A percentile compares a stretch with the other conserved stretches of the same genome.
These are phyloP conservation scores for Micrastur ruficollis DNA, from an alignment of 2,797 vertebrate genomes.

Conservation along the genomic window DNA sequence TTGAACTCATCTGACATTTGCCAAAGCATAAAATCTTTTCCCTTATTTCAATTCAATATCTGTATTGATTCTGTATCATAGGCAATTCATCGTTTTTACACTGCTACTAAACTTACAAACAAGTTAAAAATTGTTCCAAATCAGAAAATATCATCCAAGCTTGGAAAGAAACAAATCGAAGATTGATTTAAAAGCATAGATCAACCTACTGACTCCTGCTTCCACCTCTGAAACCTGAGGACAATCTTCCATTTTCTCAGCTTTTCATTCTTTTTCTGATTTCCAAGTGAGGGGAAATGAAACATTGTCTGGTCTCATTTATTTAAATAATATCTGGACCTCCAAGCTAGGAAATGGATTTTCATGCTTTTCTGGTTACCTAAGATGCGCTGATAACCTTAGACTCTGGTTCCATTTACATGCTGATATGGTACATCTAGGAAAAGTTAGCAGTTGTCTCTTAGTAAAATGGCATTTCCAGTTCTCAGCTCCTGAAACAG, in stretches of 20 bases:
- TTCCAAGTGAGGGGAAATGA: neutral
- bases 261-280: neutral
- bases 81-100: neutral
- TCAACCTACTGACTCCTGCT: neutral
- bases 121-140: neutral
- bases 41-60: neutral
- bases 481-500: neutral
- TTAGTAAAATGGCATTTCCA: neutral
- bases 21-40: neutral
- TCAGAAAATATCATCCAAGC: neutral
- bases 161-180: neutral
- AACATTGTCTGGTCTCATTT: neutral
- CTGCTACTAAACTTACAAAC: neutral
- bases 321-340: neutral
- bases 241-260: neutral
- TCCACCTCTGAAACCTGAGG: neutral
- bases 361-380: neutral
- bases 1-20: neutral
- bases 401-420: neutral
- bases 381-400: neutral
- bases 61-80: neutral
- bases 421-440: neutral
- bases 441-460: neutral
- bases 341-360: neutral
- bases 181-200: neutral